Conservation (phyloP, 2,113 vertebrate species). For the Fregetta grallaria region DNA sequence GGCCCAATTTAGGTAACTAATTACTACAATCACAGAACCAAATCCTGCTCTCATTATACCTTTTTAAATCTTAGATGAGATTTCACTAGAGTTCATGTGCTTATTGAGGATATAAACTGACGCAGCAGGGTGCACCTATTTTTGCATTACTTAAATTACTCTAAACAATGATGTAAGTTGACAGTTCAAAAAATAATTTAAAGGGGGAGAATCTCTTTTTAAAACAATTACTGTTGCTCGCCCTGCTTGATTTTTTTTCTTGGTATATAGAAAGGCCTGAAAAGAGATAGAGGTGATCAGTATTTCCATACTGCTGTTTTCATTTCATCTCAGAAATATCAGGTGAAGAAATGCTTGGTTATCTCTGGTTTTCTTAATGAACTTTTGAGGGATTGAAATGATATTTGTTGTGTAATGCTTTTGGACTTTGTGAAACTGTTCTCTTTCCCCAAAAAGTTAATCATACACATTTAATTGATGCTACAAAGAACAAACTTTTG, state of each 20-base stretch:
- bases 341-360: neutral
- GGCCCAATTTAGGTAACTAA: slow-evolving; percentile 14
- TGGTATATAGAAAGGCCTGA: neutral
- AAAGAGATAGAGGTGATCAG: neutral
- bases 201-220: neutral
- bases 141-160: slow-evolving; percentile 25
- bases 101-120: neutral
- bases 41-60: slow-evolving; percentile 6
- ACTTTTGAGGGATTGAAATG: neutral
- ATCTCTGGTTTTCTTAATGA: neutral
- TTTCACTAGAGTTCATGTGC: neutral
- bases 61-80: neutral
- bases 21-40: slow-evolving; percentile 17
- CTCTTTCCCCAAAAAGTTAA: neutral
- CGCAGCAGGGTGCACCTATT: neutral
- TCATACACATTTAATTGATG: neutral
- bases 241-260: neutral
- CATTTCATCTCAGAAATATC: neutral
- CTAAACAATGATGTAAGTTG: neutral
- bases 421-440: neutral
- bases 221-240: neutral
- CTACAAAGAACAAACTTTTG: neutral
- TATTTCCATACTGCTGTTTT: neutral
- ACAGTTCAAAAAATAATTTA: neutral
- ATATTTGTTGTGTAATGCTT: neutral